These are phyloP conservation scores for Celastrina argiolus DNA, from an alignment of 2,888 invertebrate species.

Conservation along the genomic window DNA sequence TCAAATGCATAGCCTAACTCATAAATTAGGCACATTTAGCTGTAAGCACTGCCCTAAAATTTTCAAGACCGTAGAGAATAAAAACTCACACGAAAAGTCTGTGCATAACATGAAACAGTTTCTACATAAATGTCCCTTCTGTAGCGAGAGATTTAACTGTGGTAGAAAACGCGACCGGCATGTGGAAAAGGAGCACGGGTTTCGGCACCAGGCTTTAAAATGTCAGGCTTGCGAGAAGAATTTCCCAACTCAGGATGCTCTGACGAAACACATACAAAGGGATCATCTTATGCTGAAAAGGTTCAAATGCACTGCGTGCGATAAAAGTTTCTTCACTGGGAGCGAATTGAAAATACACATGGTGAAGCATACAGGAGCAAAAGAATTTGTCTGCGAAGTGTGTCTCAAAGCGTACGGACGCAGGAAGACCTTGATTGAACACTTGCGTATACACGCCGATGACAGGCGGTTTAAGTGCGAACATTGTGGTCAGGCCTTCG, in stretches of 20 bases:
- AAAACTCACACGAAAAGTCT: conserved; percentile 37
- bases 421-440: conserved; percentile 41
- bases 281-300: conserved; percentile 35
- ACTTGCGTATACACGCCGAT: conserved; percentile 43
- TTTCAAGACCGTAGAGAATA: conserved; percentile 35
- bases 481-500: conserved; percentile 40
- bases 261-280: conserved; percentile 31
- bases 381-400: conserved; percentile 47
- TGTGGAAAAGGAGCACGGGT: conserved; percentile 42
- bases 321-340: conserved; percentile 40
- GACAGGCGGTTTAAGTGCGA: conserved; percentile 41
- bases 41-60: conserved; percentile 39
- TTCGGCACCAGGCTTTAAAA: conserved; percentile 34
- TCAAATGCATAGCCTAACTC: conserved; percentile 33
- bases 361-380: conserved; percentile 46
- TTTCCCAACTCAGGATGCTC: conserved; percentile 26
- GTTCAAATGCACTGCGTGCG: conserved; percentile 35
- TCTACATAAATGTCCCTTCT: conserved; percentile 43
- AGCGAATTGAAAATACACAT: conserved; percentile 49
- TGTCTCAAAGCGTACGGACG: conserved; percentile 51
- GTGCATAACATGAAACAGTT: conserved; percentile 32
- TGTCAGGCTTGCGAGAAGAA: conserved; percentile 38
- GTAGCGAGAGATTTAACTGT: conserved; percentile 47
- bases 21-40: conserved; percentile 36
- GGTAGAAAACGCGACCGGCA: conserved; percentile 42